Base-by-base conservation (phyloP, 2,797 vertebrate species). In the Fratercula arctica region DNA sequence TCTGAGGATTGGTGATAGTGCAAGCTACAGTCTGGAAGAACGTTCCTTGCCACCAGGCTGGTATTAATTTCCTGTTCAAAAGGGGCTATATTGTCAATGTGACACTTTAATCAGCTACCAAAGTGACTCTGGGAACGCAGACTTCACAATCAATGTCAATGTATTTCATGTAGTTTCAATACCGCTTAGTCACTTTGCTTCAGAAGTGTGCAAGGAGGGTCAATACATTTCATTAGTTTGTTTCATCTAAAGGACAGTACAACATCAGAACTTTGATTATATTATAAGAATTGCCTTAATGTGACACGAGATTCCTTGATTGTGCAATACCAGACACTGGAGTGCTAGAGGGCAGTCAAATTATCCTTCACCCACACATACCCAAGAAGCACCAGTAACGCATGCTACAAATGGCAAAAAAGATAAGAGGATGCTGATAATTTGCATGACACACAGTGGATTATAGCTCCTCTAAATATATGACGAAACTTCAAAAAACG, bases 161-260 rank as follows among this genome's bases (percentile, higher is more conserved):
- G 96, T 87, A 95, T 97, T 98, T 97, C 97, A 94, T 97, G 97
- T 96, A 57, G 72, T 91, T 98, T 96, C 96, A 78, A 94, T 96
- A 76, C 70, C 77, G 85, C 96, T 93, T 86, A 97, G 97, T 98
- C 98, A 97, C 97, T 98, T 97, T 86, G 95, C 97, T 95, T 98
- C 97, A 97, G 96, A 97, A 95, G 96, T 87, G 96, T 7, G 35
- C 95, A 95, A 97, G 96, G 96, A 97, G 97, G 97, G 97, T 98
- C 98, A 98, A 98, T 98, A 97, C 93, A 96, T 98, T 98, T 98
- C 97, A 98, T 98, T 98, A 97, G 97, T 97, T 98, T 96, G 98
- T 97, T 98, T 98, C 98, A 95, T 98, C 97, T 96, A 93, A 96
- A 98, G 97, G 97, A 97, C 96, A 97, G 93, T 79, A 92, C 95